Evolutionary conservation across 2,797 vertebrate species (phyloP).

Genomic region (Kryptolebias ocellatus): DNA sequence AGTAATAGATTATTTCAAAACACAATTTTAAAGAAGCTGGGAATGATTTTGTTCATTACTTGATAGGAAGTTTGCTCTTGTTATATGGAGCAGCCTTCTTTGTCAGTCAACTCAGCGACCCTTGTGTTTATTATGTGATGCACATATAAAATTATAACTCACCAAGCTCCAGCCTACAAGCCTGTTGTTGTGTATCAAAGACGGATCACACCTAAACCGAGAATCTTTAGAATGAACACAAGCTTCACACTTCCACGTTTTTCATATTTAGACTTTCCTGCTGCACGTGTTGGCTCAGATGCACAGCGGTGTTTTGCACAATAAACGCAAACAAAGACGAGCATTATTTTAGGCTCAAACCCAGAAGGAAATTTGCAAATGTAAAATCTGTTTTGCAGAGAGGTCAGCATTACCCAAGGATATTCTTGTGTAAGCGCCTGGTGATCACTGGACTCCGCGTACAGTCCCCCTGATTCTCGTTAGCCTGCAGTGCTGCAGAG

Average conservation of each 20-base stretch:
- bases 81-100: too few species aligned
- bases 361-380: slow-evolving; percentile 26
- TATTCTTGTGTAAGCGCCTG: slow-evolving; percentile 39
- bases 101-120: too few species aligned
- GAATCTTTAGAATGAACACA: not conserved
- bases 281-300: slow-evolving; percentile 15
- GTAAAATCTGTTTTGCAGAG: slow-evolving; percentile 3
- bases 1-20: slow-evolving; percentile 21
- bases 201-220: slow-evolving; percentile 1
- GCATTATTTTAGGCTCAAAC: slow-evolving; percentile 13
- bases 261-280: slow-evolving; percentile 25
- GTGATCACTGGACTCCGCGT: slow-evolving; percentile 44
- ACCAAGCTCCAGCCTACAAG: slow-evolving; percentile 19
- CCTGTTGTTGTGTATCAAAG: not conserved
- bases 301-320: slow-evolving; percentile 8
- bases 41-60: slow-evolving; percentile 23
- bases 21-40: slow-evolving; percentile 5
- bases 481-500: slow-evolving; percentile 71
- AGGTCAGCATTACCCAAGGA: slow-evolving; percentile 2
- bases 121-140: too few species aligned
- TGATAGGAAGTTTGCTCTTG: not conserved
- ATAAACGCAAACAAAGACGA: slow-evolving; percentile 6
- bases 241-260: not conserved
- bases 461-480: slow-evolving; percentile 19
- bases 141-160: slow-evolving; percentile 12